phyloP scores from a whole-genome alignment of 2,797 vertebrate genomes.

The Cuniculus paca region DNA sequence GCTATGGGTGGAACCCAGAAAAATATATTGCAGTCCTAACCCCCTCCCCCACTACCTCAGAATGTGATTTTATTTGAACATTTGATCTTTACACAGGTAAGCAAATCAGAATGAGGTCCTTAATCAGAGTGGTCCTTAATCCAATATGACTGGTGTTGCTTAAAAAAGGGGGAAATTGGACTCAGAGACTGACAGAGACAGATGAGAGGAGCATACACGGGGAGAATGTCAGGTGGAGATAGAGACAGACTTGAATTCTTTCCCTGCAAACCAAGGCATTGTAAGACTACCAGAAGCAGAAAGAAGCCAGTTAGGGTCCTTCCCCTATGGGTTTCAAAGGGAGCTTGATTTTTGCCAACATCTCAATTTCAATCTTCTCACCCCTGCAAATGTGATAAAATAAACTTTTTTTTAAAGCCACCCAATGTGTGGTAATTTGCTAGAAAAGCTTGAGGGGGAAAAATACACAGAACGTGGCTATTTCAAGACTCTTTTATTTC shows the following conservation, averaged over 20 bases:
- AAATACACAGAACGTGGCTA: not conserved
- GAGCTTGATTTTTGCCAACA: rapidly evolving
- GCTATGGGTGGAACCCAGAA: not conserved
- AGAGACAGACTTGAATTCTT: not conserved
- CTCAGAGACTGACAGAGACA: not conserved
- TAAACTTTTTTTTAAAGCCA: not conserved
- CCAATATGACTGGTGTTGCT: not conserved
- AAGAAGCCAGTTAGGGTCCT: not conserved
- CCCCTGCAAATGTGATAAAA: not conserved
- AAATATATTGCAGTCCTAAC: not conserved
- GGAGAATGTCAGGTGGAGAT: rapidly evolving
- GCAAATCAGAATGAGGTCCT: not conserved
- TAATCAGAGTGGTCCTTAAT: not conserved
- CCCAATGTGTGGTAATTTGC: not conserved
- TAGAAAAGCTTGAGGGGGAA: not conserved
- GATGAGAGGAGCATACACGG: not conserved
- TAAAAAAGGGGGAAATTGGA: not conserved
- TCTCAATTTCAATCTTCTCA: not conserved
- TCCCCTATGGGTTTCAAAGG: not conserved
- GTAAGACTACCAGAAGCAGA: not conserved
- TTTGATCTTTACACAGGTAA: not conserved
- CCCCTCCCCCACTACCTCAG: not conserved
- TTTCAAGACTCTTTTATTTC: not conserved
- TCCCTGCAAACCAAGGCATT: not conserved
- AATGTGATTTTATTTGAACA: not conserved